A percentile compares a stretch with the other conserved stretches of the same genome.
Evolutionary conservation across 92 coral and sea anemone species (phyloP).

Genomic region (Blastomussa wellsi): DNA sequence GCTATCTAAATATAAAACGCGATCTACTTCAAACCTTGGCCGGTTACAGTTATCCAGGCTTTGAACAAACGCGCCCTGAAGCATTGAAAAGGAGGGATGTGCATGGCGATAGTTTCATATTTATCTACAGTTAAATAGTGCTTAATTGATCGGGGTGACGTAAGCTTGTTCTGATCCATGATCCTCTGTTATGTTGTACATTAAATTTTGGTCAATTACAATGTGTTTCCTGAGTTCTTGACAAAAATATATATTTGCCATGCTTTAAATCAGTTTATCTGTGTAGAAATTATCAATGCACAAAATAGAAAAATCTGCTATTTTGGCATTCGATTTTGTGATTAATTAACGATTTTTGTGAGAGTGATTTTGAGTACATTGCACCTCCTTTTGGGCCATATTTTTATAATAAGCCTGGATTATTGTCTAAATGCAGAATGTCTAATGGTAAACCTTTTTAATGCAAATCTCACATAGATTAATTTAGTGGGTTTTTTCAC

Average conservation of each 20-base stretch:
- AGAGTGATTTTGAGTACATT: not conserved
- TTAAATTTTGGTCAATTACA: not conserved
- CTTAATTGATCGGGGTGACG: not conserved
- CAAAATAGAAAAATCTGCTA: not conserved
- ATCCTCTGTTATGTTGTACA: not conserved
- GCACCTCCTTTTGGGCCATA: not conserved
- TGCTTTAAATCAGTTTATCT: no score
- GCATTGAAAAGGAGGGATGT: not conserved
- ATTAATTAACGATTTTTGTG: not conserved
- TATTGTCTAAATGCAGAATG: not conserved
- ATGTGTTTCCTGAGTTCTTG: not conserved
- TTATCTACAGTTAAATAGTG: not conserved
- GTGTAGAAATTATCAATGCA: not conserved
- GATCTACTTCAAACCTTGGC: no score
- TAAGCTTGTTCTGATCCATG: not conserved
- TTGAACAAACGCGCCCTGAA: not conserved
- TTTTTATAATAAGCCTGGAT: not conserved
- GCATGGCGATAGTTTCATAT: not conserved
- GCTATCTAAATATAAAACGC: no score
- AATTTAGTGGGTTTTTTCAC: not conserved
- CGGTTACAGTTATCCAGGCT: not conserved
- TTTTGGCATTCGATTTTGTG: not conserved
- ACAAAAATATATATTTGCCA: not conserved
- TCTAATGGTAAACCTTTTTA: not conserved
- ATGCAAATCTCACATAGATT: not conserved